Evolutionary conservation across 2,888 invertebrate genomes (phyloP).

Genomic region (Acleris holmiana): DNA sequence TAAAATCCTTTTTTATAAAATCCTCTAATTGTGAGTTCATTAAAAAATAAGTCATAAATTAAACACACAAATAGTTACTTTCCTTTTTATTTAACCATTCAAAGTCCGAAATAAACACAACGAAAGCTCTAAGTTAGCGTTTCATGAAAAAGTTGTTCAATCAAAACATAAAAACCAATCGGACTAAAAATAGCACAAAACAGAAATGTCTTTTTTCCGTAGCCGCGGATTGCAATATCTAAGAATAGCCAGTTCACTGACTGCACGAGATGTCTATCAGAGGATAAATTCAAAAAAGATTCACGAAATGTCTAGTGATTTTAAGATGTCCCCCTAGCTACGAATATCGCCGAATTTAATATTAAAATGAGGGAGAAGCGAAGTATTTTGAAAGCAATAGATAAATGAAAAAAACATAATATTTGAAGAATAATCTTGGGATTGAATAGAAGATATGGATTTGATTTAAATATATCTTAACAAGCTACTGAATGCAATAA

Average conservation of each 20-base stretch:
- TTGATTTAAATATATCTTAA: too few species aligned
- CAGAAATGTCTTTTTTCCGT: neutral
- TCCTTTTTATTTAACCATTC: too few species aligned
- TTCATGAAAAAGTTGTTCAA: neutral
- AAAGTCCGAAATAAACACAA: too few species aligned
- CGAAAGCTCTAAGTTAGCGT: neutral
- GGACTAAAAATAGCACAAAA: conserved; percentile 13
- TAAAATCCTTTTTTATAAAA: too few species aligned
- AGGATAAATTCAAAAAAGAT: conserved; percentile 33
- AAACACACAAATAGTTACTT: too few species aligned
- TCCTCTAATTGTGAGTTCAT: too few species aligned
- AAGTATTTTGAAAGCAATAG: conserved; percentile 51
- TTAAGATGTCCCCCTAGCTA: conserved; percentile 20
- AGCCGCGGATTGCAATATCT: conserved; percentile 26
- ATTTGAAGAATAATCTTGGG: too few species aligned
- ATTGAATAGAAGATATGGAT: too few species aligned
- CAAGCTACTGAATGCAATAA: too few species aligned
- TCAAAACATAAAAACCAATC: conserved; percentile 18
- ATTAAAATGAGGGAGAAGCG: conserved; percentile 63
- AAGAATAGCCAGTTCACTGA: conserved; percentile 26
- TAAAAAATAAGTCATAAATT: too few species aligned
- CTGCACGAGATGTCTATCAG: conserved; percentile 29
- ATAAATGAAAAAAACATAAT: conserved; percentile 45
- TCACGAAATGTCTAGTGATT: conserved; percentile 19
- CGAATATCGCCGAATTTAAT: conserved; percentile 55